These are phyloP conservation scores for Eurystomus glaucurus DNA, from an alignment of 2,797 vertebrate species.

Conservation along the genomic window DNA sequence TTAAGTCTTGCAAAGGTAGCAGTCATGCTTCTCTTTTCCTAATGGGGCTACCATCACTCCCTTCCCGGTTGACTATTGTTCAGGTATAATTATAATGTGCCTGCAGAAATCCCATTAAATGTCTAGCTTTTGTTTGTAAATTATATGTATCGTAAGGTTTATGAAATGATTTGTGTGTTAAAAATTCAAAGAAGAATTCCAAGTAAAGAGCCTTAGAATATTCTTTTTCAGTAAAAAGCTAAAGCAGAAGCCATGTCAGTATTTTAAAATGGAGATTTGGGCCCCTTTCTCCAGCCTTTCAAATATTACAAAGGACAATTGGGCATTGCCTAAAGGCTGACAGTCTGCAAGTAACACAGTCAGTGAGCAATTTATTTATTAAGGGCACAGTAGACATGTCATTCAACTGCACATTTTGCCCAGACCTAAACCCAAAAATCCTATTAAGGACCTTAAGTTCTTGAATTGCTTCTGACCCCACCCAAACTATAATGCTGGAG, in stretches of 20 bases:
- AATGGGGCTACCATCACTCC: slow-evolving; percentile 56
- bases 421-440: not conserved
- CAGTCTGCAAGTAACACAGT: slow-evolving; percentile 34
- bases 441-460: not conserved
- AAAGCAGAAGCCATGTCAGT: not conserved
- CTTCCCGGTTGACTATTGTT: slow-evolving; percentile 51
- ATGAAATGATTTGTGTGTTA: slow-evolving; percentile 14
- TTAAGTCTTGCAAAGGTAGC: slow-evolving; percentile 62
- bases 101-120: slow-evolving; percentile 53
- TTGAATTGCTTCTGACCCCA: not conserved
- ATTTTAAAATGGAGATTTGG: slow-evolving; percentile 24
- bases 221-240: slow-evolving; percentile 42
- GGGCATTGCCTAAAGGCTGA: slow-evolving; percentile 52
- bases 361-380: slow-evolving; percentile 49
- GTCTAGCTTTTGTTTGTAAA: slow-evolving; percentile 53
- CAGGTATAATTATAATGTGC: slow-evolving; percentile 42
- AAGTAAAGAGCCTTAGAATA: slow-evolving; percentile 21
- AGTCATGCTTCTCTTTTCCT: slow-evolving; percentile 46
- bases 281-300: slow-evolving; percentile 34
- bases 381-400: slow-evolving; percentile 13
- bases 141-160: not conserved
- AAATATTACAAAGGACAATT: not conserved
- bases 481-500: not conserved
- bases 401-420: slow-evolving; percentile 36
- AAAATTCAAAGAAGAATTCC: slow-evolving; percentile 18